Conservation (phyloP, 2,113 vertebrate genomes). For the Mesembrinibis cayennensis region DNA sequence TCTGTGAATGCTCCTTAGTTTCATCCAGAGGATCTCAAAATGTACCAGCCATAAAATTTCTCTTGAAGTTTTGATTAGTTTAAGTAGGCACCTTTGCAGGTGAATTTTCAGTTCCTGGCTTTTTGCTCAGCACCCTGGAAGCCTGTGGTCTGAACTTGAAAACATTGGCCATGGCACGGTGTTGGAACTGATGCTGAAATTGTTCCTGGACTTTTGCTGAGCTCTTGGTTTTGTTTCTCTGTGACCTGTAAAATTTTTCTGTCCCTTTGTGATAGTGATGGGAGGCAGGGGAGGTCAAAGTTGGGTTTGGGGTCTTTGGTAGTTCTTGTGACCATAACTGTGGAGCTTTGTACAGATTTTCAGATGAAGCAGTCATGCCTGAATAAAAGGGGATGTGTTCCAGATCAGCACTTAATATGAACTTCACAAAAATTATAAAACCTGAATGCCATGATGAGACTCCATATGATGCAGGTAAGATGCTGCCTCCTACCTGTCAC, state of each 20-base stretch:
- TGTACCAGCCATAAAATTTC: not conserved
- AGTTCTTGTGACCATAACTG: not conserved
- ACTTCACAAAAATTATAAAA: not conserved
- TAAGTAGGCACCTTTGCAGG: not conserved
- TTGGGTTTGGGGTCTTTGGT: not conserved
- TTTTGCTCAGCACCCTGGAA: not conserved
- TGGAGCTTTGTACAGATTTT: not conserved
- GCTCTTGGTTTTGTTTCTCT: not conserved
- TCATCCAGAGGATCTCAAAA: not conserved
- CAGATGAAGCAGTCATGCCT: not conserved
- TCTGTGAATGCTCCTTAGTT: not conserved
- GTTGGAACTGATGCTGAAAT: not conserved
- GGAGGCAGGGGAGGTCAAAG: not conserved
- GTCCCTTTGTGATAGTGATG: not conserved
- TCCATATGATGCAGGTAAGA: not conserved
- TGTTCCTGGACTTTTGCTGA: not conserved
- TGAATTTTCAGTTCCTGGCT: not conserved
- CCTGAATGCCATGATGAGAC: not conserved
- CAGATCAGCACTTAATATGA: not conserved
- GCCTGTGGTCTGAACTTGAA: not conserved
- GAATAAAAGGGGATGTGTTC: not conserved
- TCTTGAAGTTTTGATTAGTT: not conserved
- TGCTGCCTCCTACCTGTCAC: not conserved
- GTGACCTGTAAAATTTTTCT: not conserved
- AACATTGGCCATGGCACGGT: accelerated